Evolutionary conservation across 1,140 invertebrate genomes (phyloP).

Genomic region (Lepidotrigona ventralis): DNA sequence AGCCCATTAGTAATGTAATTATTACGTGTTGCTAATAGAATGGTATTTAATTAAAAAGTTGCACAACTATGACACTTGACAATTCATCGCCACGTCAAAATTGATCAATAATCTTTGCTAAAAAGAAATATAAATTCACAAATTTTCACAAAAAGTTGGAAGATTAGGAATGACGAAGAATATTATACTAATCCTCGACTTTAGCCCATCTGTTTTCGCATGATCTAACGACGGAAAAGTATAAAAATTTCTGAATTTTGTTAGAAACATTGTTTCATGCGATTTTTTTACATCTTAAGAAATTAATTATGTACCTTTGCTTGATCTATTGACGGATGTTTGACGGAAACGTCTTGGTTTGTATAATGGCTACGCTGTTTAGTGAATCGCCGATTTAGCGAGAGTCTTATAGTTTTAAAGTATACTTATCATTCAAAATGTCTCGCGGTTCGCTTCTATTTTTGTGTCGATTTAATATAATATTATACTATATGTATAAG

Average conservation of each 20-base stretch:
- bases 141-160: background rate
- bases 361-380: constrained; percentile 17
- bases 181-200: background rate
- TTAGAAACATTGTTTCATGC: background rate
- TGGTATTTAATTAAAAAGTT: background rate
- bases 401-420: background rate
- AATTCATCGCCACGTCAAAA: background rate
- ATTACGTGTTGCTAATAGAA: background rate
- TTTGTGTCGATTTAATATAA: background rate
- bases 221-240: no score
- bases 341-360: no score
- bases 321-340: background rate
- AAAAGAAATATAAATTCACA: no score
- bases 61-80: background rate
- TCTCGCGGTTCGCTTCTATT: background rate
- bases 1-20: background rate
- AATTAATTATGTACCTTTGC: constrained; percentile 33
- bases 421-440: background rate
- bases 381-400: constrained; percentile 26
- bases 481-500: no score
- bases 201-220: background rate
- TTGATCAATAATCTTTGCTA: no score
- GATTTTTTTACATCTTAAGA: background rate
- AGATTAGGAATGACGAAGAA: background rate
- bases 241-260: background rate